Conservation (phyloP, 2,113 vertebrate genomes). For the Lucifuga dentata region DNA sequence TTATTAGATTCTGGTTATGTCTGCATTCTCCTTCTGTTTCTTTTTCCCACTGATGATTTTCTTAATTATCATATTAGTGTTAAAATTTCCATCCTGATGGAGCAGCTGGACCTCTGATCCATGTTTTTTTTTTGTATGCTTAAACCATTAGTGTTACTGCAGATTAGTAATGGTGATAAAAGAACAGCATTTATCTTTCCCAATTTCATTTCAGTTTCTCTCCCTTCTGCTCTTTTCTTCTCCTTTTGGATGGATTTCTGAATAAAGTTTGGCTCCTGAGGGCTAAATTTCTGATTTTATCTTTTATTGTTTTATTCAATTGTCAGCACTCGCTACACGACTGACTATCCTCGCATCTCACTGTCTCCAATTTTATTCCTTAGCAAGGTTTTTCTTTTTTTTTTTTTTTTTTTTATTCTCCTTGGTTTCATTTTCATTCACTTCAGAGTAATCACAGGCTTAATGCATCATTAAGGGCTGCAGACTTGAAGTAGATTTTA, state of each 20-base stretch:
- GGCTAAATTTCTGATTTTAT: conserved; percentile 24
- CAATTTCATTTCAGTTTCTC: conserved; percentile 52
- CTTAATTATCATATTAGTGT: neutral
- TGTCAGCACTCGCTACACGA: neutral
- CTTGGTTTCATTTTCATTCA: conserved; percentile 7
- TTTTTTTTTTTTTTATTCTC: neutral
- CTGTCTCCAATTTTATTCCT: no score
- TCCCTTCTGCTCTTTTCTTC: neutral
- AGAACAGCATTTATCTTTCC: conserved; percentile 33
- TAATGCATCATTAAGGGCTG: neutral
- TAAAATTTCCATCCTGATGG: conserved; percentile 14
- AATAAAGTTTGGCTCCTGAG: conserved; percentile 16
- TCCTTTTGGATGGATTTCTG: conserved; percentile 18
- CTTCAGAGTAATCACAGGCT: neutral
- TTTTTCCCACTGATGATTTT: conserved; percentile 19
- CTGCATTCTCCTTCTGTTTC: neutral
- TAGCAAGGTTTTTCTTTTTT: neutral
- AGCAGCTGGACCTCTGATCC: neutral
- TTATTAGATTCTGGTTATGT: conserved; percentile 50
- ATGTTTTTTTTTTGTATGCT: neutral
- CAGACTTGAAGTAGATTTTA: no score
- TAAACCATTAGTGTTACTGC: conserved; percentile 24
- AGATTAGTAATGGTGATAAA: conserved; percentile 29
- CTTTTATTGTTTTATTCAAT: no score
- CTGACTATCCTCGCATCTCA: no score